Evolutionary conservation across 2,888 invertebrate genomes (phyloP).

Genomic region (Synergus itoensis): DNA sequence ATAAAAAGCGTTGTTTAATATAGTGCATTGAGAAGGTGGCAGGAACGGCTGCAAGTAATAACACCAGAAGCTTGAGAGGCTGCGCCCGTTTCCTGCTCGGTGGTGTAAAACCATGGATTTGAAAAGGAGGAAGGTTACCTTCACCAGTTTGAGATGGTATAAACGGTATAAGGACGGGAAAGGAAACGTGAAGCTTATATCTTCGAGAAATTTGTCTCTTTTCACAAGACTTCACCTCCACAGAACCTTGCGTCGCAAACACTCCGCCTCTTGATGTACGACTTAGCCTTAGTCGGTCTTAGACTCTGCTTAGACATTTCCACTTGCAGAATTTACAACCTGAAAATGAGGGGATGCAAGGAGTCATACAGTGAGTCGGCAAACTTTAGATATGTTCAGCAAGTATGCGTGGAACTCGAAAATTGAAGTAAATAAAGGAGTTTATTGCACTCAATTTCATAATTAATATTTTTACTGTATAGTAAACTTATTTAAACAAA

Average conservation of each 20-base stretch:
- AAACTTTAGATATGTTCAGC: conserved; percentile 23
- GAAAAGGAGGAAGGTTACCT: neutral
- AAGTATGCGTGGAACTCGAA: neutral
- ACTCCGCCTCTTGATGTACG: conserved; percentile 27
- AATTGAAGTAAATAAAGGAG: neutral
- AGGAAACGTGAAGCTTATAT: conserved; percentile 33
- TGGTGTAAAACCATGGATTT: conserved; percentile 25
- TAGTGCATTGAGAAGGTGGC: conserved; percentile 34
- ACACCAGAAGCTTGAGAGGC: conserved; percentile 9
- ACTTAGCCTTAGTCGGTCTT: conserved; percentile 29
- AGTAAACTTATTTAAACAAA: too few species aligned
- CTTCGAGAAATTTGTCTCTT: conserved; percentile 40
- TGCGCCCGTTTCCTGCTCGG: conserved; percentile 7
- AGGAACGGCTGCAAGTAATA: conserved; percentile 30
- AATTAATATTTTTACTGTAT: neutral
- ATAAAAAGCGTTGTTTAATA: conserved; percentile 35
- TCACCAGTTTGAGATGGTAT: neutral
- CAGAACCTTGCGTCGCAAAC: conserved; percentile 30
- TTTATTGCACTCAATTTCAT: conserved; percentile 4
- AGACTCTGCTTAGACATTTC: conserved; percentile 36
- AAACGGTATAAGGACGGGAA: conserved; percentile 11
- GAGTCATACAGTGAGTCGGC: conserved; percentile 6
- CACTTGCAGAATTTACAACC: conserved; percentile 39
- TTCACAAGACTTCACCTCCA: conserved; percentile 31
- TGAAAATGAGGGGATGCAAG: conserved; percentile 20